Base-by-base conservation (phyloP, 2,113 vertebrate species). In the Serilophus lunatus region DNA sequence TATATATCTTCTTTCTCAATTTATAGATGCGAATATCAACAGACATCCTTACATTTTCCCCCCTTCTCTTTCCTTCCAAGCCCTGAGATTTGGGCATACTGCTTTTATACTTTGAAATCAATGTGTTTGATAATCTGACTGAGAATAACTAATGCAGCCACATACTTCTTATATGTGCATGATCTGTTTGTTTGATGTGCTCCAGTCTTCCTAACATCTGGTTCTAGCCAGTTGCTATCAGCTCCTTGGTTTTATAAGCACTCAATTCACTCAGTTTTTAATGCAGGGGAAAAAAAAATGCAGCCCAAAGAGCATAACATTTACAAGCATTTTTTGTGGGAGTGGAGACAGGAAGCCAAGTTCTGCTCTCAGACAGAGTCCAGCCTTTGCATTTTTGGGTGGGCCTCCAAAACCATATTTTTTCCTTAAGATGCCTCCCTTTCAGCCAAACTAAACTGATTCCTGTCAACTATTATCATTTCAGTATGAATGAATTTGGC, bases 91-190 rank as follows among this genome's bases (percentile, higher is more conserved):
- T 79, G 63, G 71, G 71, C 92, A 93, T 95, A 86, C 78, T 97
- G 76, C 95, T 97, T 97, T 96, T 91, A 96, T 92, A 65, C 60
- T 94, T 83, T 92, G 94, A 96, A 93, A 97, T 88, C 90, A 68
- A 94, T 97, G 85, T 93, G 85, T 81, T 97, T 76, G 36, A 89
- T 95, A 96, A 93, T 86, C 92, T 97, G 96, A 88, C 70, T 82
- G 93, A 33, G 89, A 97, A 95, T 97, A 97, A 97, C 87, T 94
- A 96, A 98, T 96, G 96, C 95, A 95, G 95, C 91, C 84, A 83
- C 88, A 82, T 94, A 94, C 61, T 96, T 97, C 91, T 96, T 97
- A 86, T 83, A 82, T 95, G 95, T 75, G 86, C 93, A 93, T 8
- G 66, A 88, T 95, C 96, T 94, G 87, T 91, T 96, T 93, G 94